These are phyloP conservation scores for Drosophila peninsularis DNA, from an alignment of 2,888 invertebrate species.

Conservation along the genomic window DNA sequence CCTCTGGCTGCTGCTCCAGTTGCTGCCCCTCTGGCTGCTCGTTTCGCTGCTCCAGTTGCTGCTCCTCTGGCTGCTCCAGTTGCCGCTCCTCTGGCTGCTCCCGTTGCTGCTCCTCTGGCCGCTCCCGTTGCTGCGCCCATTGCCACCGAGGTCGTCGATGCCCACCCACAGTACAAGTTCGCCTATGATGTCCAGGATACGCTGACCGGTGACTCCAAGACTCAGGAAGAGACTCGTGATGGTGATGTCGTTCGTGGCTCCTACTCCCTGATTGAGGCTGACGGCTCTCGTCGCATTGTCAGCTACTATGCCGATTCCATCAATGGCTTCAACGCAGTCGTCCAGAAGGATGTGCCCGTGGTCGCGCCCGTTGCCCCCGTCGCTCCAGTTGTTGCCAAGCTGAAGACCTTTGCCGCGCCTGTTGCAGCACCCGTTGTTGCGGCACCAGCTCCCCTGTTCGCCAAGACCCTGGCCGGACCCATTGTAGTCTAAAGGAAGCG, in stretches of 20 bases:
- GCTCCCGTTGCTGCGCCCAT: conserved; percentile 82
- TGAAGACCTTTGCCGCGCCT: conserved; percentile 54
- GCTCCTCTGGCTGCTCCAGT: conserved; percentile 45
- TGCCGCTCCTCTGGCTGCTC: conserved; percentile 68
- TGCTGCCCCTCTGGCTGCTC: conserved; percentile 61
- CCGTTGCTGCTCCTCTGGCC: conserved; percentile 46
- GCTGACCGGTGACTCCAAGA: conserved; percentile 84
- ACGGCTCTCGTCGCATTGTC: conserved; percentile 83
- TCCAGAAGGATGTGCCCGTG: conserved; percentile 76
- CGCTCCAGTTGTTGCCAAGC: conserved; percentile 73
- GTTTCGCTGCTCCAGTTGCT: conserved; percentile 58
- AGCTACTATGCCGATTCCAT: conserved; percentile 82
- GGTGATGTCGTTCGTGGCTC: conserved; percentile 84
- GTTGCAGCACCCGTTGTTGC: conserved; percentile 62
- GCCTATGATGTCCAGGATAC: conserved; percentile 83
- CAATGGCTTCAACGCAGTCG: conserved; percentile 83
- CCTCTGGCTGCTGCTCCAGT: conserved; percentile 38
- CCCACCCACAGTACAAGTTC: conserved; percentile 83
- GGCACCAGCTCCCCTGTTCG: conserved; percentile 75
- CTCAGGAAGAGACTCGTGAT: conserved; percentile 83
- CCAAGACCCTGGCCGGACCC: conserved; percentile 79
- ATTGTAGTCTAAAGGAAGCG: conserved; percentile 71
- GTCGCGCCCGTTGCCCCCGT: conserved; percentile 70
- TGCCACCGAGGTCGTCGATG: conserved; percentile 82
- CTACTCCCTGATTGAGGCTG: conserved; percentile 84